These are phyloP conservation scores for Chelonia mydas DNA, from an alignment of 2,797 vertebrate species.

Conservation along the genomic window DNA sequence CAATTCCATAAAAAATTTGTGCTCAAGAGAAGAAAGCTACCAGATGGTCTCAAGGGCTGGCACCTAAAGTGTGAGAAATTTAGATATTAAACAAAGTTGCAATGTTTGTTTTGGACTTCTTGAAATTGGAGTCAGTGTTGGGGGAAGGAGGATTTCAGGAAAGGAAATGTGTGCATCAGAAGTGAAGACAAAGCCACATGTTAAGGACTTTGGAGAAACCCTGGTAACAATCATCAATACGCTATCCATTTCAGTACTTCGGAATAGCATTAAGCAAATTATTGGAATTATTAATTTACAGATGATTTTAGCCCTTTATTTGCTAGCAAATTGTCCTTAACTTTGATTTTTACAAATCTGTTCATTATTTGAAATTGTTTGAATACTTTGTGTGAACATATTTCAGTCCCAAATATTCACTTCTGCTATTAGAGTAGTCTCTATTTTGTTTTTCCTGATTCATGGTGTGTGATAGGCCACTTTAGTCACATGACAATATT, in stretches of 20 bases:
- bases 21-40: not conserved
- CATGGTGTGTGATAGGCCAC: not conserved
- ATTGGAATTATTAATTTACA: not conserved
- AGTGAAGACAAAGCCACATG: not conserved
- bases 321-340: not conserved
- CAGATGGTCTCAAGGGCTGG: not conserved
- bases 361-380: not conserved
- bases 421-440: not conserved
- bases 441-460: not conserved
- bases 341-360: not conserved
- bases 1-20: not conserved
- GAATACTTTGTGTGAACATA: not conserved
- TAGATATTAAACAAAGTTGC: not conserved
- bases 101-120: constrained; percentile 33
- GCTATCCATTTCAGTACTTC: not conserved
- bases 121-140: not conserved
- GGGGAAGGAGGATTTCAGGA: constrained; percentile 11
- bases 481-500: not conserved
- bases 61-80: constrained; percentile 5
- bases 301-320: not conserved
- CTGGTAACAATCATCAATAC: not conserved
- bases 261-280: not conserved
- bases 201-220: not conserved
- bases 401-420: not conserved
- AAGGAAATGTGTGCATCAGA: not conserved